These are phyloP conservation scores for Drosophila gaucha DNA, from an alignment of 2,888 invertebrate genomes.

Conservation along the genomic window DNA sequence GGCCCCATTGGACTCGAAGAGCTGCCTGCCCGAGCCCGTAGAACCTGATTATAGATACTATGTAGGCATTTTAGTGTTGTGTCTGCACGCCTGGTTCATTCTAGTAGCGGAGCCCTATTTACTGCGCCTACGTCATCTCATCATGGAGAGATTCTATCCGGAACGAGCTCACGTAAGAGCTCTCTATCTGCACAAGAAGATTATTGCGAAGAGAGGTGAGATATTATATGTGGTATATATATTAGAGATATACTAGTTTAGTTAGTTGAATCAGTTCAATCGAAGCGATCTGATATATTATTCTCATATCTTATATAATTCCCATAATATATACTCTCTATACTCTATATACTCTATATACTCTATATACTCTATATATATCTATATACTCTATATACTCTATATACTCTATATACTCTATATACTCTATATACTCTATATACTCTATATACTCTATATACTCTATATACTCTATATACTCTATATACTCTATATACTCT, in stretches of 20 bases:
- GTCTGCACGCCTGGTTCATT: conserved; percentile 89
- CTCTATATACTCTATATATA: too few species aligned
- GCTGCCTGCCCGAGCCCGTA: conserved; percentile 91
- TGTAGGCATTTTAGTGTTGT: conserved; percentile 87
- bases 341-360: too few species aligned
- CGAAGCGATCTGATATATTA: too few species aligned
- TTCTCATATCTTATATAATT: too few species aligned
- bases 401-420: too few species aligned
- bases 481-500: too few species aligned
- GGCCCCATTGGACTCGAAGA: conserved; percentile 87
- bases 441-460: too few species aligned
- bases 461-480: too few species aligned
- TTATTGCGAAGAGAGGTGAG: conserved; percentile 88
- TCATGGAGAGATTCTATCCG: conserved; percentile 92
- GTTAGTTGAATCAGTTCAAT: background rate
- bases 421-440: too few species aligned
- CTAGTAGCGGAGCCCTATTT: conserved; percentile 92
- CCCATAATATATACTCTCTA: too few species aligned
- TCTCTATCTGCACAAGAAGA: conserved; percentile 92
- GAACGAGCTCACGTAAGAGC: conserved; percentile 90
- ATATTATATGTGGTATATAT: too few species aligned
- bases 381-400: too few species aligned
- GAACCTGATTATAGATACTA: conserved; percentile 89
- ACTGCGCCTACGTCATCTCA: conserved; percentile 90
- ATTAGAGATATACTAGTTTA: background rate